phyloP scores from a whole-genome alignment of 1,140 invertebrate genomes.

The Sitobion miscanthi region DNA sequence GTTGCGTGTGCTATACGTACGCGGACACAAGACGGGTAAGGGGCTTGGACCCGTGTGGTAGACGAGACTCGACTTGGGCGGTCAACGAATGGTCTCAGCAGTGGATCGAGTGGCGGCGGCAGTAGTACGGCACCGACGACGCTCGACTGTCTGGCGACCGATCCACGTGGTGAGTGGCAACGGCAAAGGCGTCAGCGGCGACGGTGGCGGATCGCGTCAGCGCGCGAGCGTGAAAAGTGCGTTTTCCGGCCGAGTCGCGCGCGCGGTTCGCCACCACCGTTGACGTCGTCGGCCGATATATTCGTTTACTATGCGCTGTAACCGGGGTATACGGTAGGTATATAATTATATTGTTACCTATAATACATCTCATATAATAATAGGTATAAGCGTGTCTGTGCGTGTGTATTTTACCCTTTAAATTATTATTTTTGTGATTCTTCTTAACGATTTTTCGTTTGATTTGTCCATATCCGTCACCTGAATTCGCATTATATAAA shows the following conservation, averaged over 20 bases:
- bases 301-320: neutral
- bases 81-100: neutral
- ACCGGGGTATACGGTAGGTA: neutral
- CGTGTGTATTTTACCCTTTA: neutral
- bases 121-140: neutral
- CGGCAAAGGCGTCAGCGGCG: neutral
- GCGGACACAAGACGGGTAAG: neutral
- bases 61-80: neutral
- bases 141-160: conserved; percentile 24
- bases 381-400: too few relatives aligned
- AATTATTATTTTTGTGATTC: neutral
- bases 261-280: neutral
- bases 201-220: conserved; percentile 10
- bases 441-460: neutral
- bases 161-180: conserved; percentile 43
- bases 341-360: too few relatives aligned
- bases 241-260: conserved; percentile 21
- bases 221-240: neutral
- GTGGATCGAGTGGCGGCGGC: neutral
- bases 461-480: neutral
- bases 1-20: neutral
- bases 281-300: neutral
- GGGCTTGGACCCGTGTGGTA: neutral
- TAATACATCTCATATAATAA: too few relatives aligned
- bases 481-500: neutral